A percentile compares a stretch with the other conserved stretches of the same genome.
Conservation (phyloP, 2,888 invertebrate genomes). For the Xestia c-nigrum region DNA sequence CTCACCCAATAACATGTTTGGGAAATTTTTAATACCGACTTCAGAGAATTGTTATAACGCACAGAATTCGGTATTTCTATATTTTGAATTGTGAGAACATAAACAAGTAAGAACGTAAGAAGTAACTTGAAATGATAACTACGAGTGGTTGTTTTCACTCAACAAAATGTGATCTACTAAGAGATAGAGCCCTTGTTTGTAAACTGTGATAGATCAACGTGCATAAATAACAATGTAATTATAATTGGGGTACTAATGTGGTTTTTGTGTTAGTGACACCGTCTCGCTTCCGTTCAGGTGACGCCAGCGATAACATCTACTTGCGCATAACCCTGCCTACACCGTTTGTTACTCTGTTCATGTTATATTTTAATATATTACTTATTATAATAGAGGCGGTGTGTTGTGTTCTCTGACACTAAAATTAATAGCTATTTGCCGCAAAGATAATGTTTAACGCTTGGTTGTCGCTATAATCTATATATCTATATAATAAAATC, state of each 20-base stretch:
- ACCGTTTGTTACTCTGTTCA: slow-evolving; percentile 81
- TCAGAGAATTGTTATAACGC: slow-evolving; percentile 61
- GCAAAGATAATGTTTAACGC: slow-evolving; percentile 76
- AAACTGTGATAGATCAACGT: slow-evolving; percentile 72
- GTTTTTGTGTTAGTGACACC: slow-evolving; percentile 85
- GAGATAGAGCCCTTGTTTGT: slow-evolving; percentile 68
- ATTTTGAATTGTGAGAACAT: slow-evolving; percentile 26
- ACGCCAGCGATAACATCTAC: slow-evolving; percentile 82
- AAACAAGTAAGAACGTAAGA: slow-evolving; percentile 14
- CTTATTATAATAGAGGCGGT: slow-evolving; percentile 40
- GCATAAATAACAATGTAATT: slow-evolving; percentile 75
- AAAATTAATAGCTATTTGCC: slow-evolving; percentile 75
- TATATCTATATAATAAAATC: too few relatives aligned
- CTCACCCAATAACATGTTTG: slow-evolving; percentile 67
- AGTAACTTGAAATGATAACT: neutral
- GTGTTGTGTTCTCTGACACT: slow-evolving; percentile 67
- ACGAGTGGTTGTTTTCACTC: slow-evolving; percentile 41
- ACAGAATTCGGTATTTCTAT: slow-evolving; percentile 50
- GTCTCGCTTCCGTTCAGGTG: slow-evolving; percentile 88
- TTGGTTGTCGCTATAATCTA: slow-evolving; percentile 68
- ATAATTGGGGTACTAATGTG: slow-evolving; percentile 84
- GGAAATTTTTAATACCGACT: slow-evolving; percentile 68
- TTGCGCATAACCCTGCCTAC: slow-evolving; percentile 71
- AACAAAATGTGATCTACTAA: slow-evolving; percentile 55
- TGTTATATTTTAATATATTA: slow-evolving; percentile 66